A percentile compares a stretch with the other conserved stretches of the same genome.
These are phyloP conservation scores for Lutraria rhynchaena DNA, from an alignment of 1,140 invertebrate species.

Conservation along the genomic window DNA sequence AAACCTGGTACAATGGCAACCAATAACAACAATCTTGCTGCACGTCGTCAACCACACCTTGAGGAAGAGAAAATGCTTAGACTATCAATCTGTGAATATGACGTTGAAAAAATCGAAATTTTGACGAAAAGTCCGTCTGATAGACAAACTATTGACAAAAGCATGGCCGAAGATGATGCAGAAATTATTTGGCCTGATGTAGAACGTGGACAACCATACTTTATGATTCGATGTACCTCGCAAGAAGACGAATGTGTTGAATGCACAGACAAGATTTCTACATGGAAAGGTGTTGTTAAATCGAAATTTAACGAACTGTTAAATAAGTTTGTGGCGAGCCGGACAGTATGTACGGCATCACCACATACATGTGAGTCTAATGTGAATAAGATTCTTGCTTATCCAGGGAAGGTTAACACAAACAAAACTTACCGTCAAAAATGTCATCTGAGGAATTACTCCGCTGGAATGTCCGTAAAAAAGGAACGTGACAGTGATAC, in stretches of 20 bases:
- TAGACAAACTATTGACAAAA: background rate
- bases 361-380: too few species aligned
- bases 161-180: background rate
- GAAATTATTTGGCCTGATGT: constrained; percentile 1
- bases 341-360: too few species aligned
- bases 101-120: background rate
- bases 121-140: background rate
- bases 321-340: background rate
- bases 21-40: background rate
- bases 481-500: background rate
- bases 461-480: background rate
- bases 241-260: background rate
- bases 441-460: too few species aligned
- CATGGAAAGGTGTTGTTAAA: background rate
- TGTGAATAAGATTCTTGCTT: background rate
- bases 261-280: background rate
- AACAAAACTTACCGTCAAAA: background rate
- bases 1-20: background rate
- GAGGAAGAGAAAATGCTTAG: background rate
- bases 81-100: background rate
- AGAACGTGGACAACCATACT: background rate
- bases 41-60: background rate
- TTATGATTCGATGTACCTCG: background rate
- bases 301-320: background rate
- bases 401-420: background rate